These are phyloP conservation scores for Pteropus rufus DNA, from an alignment of 2,797 vertebrate species.

Conservation along the genomic window DNA sequence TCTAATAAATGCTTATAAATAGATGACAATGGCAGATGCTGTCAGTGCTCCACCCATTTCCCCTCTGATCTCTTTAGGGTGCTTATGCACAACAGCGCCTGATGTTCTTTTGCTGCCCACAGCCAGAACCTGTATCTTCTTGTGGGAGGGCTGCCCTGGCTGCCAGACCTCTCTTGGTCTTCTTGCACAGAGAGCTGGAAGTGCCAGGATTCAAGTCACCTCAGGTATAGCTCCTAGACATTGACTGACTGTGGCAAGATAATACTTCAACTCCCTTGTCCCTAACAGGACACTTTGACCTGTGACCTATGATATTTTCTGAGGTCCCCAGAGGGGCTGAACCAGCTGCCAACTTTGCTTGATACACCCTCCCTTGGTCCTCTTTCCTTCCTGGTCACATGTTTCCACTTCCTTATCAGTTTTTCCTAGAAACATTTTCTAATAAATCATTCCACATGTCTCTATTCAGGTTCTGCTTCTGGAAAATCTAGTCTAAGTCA, in stretches of 20 bases:
- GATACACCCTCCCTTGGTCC: not conserved
- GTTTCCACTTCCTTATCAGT: not conserved
- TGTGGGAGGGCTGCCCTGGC: not conserved
- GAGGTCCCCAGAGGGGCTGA: not conserved
- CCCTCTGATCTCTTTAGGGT: not conserved
- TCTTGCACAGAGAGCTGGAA: not conserved
- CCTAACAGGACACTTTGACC: not conserved
- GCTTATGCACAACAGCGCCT: not conserved
- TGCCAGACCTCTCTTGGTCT: not conserved
- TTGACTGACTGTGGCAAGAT: not conserved
- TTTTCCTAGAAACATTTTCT: slow-evolving; percentile 19
- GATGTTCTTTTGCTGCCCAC: not conserved
- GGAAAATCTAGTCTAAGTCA: not conserved
- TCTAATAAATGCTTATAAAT: not conserved
- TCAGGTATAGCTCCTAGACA: not conserved
- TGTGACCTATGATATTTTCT: not conserved
- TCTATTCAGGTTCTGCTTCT: not conserved
- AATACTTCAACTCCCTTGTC: not conserved
- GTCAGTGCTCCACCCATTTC: not conserved
- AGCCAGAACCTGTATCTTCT: not conserved
- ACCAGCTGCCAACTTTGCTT: not conserved
- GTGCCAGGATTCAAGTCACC: not conserved
- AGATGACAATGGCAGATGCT: not conserved
- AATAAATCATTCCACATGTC: not conserved
- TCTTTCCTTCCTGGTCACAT: not conserved